Base-by-base conservation (phyloP, 2,113 vertebrate species). In the Lepus europaeus region DNA sequence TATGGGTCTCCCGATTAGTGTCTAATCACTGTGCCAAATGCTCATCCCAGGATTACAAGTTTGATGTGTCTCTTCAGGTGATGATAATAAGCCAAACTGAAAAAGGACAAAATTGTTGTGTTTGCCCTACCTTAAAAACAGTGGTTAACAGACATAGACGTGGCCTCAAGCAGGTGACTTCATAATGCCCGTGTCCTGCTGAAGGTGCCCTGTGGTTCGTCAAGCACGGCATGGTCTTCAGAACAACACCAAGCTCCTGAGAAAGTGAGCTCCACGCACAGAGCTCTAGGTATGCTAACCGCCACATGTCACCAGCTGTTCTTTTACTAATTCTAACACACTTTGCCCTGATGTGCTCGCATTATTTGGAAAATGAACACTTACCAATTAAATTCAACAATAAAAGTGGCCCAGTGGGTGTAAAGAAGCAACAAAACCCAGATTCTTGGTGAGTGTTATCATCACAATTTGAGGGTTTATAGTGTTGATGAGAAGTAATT, bases 371-470 rank as follows among this genome's bases (percentile, higher is more conserved):
- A 97, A 97, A 97, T 88, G 14, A 98, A 97, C 88, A 96, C 29
- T 82, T 96, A 94, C 85, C 80, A 61, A 97, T 96, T 97, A 97
- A 97, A 96, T 97, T 94, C 92, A 96, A 94, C 56, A 81, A 97
- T 98, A 97, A 98, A 97, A 98, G 92, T 93, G 88, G 78, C 91
- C 96, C 97, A 96, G 85, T 93, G 97, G 93, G 96, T 96, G 78
- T 96, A 97, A 96, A 96, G 97, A 98, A 97, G 93, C 88, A 95
- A 94, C 97, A 96, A 95, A 97, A 86, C 2, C 72, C 45, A 33
- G 95, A 3, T 84, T 51, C 84, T 97, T 97, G 56, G 82, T 90
- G 96, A 97, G 95, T 91, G 93, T 68, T 96, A 13, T 64, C 87
- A 96, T 90, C 97, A 73, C 94, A 97, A 95, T 94, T 87, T 95